Evolutionary conservation across 2,797 vertebrate species (phyloP), one percentile per base, ranked within the genome.

Genomic region (Emys orbicularis): DNA sequence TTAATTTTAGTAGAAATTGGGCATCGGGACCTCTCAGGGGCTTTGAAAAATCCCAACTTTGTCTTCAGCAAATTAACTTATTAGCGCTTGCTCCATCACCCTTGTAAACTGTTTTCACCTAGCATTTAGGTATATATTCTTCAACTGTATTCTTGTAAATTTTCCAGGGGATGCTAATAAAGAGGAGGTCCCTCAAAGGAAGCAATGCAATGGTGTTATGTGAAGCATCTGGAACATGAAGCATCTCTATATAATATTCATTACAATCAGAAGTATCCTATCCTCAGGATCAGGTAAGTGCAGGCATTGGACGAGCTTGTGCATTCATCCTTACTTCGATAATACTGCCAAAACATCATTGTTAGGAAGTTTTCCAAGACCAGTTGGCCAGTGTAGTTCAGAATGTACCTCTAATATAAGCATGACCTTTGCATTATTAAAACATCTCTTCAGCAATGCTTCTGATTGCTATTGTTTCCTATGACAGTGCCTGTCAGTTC

Each of bases 1-100:
- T 86, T 92, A 49, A 83, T 93, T 87, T 87, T 37, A 92, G 87
- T n/a, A 90, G 18, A 2, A 86, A 81, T 85, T 94, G 25, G 41
- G 21, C 89, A 59, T 79, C 65, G 65, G 37, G 16, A 25, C 65
- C 84, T 92, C 82, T 87, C n/a, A 90, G 18, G 81, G 0, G 50
- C 84, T 74, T 56, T 49, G n/a, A 84, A 90, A 95, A 88, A 9
- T 0, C 34, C 34, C 41, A 8, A 1, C 49, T 96, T 93, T 37
- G 1, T 83, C 59, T 83, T 87, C 59, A 79, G 31, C 31, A 61
- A 61, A 15, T 34, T 18, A 52, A 47, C 84, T 84, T 53, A 10
- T 49, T 41, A 86, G 47, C 31, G 76, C 9, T 29, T 57, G 13
- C 8, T 76, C 80, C 83, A 50, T 61, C 54, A 79, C 72, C 8